Conservation (phyloP, 2,888 invertebrate genomes). For the Drosophila mercatorum region DNA sequence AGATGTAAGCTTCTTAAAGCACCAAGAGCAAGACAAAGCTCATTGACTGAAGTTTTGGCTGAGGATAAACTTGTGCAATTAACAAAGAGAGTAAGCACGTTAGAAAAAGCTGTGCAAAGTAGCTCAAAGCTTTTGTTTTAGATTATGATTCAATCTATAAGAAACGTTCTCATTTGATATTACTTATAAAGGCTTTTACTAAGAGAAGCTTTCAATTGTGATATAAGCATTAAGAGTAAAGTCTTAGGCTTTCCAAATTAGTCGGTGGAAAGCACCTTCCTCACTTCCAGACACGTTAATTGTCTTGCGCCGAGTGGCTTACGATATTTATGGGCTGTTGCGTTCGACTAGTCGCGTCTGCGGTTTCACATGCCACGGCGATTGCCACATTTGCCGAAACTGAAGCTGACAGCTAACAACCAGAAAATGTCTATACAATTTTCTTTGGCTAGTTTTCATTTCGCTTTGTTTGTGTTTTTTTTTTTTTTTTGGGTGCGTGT, state of each 20-base stretch:
- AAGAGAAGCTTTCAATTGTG: too few species aligned
- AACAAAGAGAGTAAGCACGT: too few species aligned
- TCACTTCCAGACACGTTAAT: not conserved
- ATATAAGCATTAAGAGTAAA: not conserved
- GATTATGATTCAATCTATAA: too few species aligned
- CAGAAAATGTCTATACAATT: conserved; percentile 62
- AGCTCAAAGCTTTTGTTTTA: not conserved
- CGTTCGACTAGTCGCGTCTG: conserved; percentile 1
- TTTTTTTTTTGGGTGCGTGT: conserved; percentile 60
- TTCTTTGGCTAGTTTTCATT: conserved; percentile 56
- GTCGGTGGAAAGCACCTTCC: not conserved
- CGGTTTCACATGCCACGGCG: conserved; percentile 31
- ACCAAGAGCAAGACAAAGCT: not conserved
- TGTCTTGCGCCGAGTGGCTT: not conserved
- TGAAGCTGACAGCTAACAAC: conserved; percentile 58
- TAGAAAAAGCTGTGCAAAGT: not conserved
- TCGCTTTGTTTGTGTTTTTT: conserved; percentile 17
- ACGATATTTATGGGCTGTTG: conserved; percentile 8
- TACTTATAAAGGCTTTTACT: too few species aligned
- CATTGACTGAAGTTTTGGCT: not conserved
- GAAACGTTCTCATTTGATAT: too few species aligned
- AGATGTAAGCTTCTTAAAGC: not conserved
- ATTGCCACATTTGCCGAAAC: conserved; percentile 44
- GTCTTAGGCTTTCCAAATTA: not conserved
- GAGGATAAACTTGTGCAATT: not conserved